Evolutionary conservation across 2,113 vertebrate species (phyloP).

Genomic region (Anhinga rufa): DNA sequence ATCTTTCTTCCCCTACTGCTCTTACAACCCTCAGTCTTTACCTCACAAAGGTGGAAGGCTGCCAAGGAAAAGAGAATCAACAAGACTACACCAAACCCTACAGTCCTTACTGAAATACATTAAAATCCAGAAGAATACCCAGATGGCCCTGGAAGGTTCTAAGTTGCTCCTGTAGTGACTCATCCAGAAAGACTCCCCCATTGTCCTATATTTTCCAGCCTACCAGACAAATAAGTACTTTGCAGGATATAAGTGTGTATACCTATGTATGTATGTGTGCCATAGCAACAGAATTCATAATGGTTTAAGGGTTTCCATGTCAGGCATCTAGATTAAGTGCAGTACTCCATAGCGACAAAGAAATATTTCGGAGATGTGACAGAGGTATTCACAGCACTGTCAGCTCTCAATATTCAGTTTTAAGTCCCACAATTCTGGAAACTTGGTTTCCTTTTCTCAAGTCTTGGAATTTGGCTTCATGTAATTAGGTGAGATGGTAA

Average conservation of each 20-base stretch:
- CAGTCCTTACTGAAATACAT: background rate
- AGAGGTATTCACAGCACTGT: background rate
- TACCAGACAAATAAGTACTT: background rate
- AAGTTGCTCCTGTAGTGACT: conserved; percentile 33
- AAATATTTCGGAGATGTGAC: background rate
- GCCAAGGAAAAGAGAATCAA: conserved; percentile 7
- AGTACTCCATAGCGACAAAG: background rate
- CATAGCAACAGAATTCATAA: background rate
- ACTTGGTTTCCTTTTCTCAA: background rate
- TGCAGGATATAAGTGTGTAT: background rate
- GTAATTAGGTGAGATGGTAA: conserved; percentile 1
- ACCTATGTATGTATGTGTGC: background rate
- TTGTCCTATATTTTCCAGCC: conserved; percentile 43
- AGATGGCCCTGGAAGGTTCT: background rate
- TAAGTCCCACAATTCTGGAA: background rate
- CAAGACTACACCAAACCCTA: background rate
- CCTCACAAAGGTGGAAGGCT: conserved; percentile 31
- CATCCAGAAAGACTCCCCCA: conserved; percentile 31
- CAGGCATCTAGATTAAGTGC: background rate
- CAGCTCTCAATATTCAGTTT: background rate
- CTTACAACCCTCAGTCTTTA: background rate
- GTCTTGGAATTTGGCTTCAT: background rate
- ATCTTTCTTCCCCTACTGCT: background rate
- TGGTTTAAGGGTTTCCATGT: background rate
- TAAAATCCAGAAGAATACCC: background rate